These are phyloP conservation scores for Drosophila pseudotalamancana DNA, from an alignment of 2,888 invertebrate species.

Conservation along the genomic window DNA sequence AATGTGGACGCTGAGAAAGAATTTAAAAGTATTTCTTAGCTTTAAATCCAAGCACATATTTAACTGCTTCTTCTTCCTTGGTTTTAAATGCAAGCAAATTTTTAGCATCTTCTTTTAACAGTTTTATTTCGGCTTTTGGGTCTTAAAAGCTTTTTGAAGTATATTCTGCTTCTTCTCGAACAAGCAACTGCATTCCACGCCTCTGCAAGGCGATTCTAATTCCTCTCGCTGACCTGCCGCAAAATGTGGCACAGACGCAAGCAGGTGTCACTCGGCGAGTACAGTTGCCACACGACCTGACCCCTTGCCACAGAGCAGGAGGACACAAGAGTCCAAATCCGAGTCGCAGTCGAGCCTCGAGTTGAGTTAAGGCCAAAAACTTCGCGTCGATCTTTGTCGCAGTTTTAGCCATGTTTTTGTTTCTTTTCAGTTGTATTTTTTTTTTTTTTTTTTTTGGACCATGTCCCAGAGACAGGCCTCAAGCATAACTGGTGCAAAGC, in stretches of 20 bases:
- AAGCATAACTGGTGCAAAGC: conserved; percentile 70
- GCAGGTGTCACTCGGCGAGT: conserved; percentile 66
- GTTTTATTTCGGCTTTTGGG: too few relatives aligned
- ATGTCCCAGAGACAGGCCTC: conserved; percentile 65
- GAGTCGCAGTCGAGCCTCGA: neutral
- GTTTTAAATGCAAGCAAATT: too few relatives aligned
- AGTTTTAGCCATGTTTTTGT: conserved; percentile 28
- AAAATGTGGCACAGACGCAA: conserved; percentile 32
- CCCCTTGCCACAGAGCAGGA: conserved; percentile 30
- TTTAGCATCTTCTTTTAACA: too few relatives aligned
- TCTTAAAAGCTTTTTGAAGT: neutral
- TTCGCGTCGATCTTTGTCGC: conserved; percentile 42
- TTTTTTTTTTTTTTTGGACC: conserved; percentile 4
- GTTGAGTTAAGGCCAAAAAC: neutral
- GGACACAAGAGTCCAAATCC: neutral
- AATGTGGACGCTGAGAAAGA: too few relatives aligned
- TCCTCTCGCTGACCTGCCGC: conserved; percentile 35
- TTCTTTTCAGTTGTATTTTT: neutral
- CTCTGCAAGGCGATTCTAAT: neutral
- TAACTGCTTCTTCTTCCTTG: too few relatives aligned
- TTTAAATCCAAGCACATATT: too few relatives aligned
- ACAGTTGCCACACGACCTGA: conserved; percentile 77
- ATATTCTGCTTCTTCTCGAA: too few relatives aligned
- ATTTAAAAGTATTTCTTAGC: too few relatives aligned
- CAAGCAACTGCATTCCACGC: neutral